Conservation (phyloP, 1,140 invertebrate genomes). For the Campoletis sonorensis region DNA sequence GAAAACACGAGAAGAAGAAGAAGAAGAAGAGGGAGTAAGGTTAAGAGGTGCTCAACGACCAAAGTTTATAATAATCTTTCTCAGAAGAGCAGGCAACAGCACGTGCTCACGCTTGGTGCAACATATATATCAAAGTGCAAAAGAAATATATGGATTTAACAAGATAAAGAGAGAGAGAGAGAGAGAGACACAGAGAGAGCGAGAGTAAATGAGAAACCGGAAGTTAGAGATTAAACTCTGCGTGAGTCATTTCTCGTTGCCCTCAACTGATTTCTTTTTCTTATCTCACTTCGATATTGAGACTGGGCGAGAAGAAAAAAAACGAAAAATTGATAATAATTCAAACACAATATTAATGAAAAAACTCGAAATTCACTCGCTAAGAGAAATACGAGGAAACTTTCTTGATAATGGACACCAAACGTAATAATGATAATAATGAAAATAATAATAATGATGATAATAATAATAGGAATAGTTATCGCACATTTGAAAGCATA, state of each 20-base stretch:
- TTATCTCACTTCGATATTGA: no score
- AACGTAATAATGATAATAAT: slow-evolving; percentile 4
- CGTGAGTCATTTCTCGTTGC: slow-evolving; percentile 31
- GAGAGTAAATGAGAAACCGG: slow-evolving; percentile 35
- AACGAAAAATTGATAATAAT: no score
- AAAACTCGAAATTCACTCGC: no score
- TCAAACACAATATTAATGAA: background rate
- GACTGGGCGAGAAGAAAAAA: no score
- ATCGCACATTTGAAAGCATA: slow-evolving; percentile 31
- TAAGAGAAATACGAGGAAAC: background rate
- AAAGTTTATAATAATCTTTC: slow-evolving; percentile 41
- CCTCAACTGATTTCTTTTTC: background rate
- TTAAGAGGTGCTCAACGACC: slow-evolving; percentile 30
- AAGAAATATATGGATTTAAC: slow-evolving; percentile 20
- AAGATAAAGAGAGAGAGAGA: slow-evolving; percentile 30
- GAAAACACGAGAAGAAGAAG: background rate
- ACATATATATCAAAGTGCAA: background rate
- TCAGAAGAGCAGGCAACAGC: slow-evolving; percentile 16
- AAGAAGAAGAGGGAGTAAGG: background rate
- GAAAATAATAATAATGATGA: no score
- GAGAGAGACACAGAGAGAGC: slow-evolving; percentile 27
- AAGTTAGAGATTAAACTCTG: slow-evolving; percentile 28
- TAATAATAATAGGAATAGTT: background rate
- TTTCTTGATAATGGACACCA: background rate
- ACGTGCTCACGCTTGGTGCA: slow-evolving; percentile 21